phyloP scores from a whole-genome alignment of 2,888 invertebrate genomes.

The Silvanus unidentatus region DNA sequence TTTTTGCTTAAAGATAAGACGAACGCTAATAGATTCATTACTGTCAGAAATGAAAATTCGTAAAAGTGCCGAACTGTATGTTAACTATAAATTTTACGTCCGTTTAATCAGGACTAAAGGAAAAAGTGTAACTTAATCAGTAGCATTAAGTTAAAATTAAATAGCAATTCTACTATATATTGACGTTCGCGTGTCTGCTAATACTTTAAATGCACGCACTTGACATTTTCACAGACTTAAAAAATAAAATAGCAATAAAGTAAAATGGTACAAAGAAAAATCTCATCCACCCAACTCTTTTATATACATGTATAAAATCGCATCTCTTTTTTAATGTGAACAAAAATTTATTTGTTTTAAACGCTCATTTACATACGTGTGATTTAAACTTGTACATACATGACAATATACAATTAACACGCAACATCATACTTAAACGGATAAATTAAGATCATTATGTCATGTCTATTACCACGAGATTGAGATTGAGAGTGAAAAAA shows the following conservation, averaged over 20 bases:
- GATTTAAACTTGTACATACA: slow-evolving; percentile 33
- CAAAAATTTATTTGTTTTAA: slow-evolving; percentile 36
- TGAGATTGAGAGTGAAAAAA: background rate
- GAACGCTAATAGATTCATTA: slow-evolving; percentile 19
- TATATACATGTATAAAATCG: background rate
- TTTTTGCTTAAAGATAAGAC: background rate
- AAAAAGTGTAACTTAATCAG: slow-evolving; percentile 39
- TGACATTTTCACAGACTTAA: slow-evolving; percentile 5
- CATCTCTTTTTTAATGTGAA: background rate
- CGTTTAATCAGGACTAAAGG: slow-evolving; percentile 20
- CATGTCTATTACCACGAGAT: slow-evolving; percentile 6
- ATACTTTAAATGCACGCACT: slow-evolving; percentile 34
- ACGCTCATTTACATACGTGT: slow-evolving; percentile 32
- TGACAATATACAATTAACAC: slow-evolving; percentile 37
- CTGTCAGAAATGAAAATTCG: slow-evolving; percentile 13
- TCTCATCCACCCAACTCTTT: background rate
- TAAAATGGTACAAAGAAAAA: background rate
- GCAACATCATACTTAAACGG: slow-evolving; percentile 24
- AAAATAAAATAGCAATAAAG: background rate
- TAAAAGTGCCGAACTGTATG: slow-evolving; percentile 26
- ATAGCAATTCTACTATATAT: slow-evolving; percentile 24
- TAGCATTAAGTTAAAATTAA: slow-evolving; percentile 36
- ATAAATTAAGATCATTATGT: slow-evolving; percentile 18
- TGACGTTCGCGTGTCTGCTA: slow-evolving; percentile 34
- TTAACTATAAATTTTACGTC: slow-evolving; percentile 25